Evolutionary conservation across 2,113 vertebrate species (phyloP).

Genomic region (Jacana jacana): DNA sequence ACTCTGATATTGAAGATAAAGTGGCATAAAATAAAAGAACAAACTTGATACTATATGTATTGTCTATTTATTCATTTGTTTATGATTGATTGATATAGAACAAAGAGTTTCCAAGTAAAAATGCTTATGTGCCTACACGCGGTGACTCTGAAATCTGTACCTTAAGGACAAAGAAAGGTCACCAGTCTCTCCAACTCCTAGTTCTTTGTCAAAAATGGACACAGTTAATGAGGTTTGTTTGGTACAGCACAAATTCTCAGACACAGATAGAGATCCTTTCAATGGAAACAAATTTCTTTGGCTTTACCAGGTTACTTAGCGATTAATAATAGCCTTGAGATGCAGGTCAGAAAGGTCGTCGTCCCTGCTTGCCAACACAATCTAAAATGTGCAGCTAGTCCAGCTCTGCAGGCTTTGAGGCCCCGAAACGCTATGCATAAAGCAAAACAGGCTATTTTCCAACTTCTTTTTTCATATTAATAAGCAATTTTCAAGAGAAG

Average conservation of each 20-base stretch:
- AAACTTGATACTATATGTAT: neutral
- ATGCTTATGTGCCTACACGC: constrained; percentile 54
- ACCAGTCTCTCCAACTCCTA: constrained; percentile 75
- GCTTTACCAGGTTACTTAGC: constrained; percentile 93
- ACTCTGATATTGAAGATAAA: neutral
- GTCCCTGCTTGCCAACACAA: constrained; percentile 67
- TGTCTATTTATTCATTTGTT: constrained; percentile 28
- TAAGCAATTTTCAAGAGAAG: constrained; percentile 87
- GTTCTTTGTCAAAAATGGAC: constrained; percentile 88
- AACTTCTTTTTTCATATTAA: constrained; percentile 87
- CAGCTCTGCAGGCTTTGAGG: constrained; percentile 34
- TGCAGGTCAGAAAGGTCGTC: constrained; percentile 86
- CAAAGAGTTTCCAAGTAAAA: constrained; percentile 55
- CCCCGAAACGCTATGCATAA: constrained; percentile 69
- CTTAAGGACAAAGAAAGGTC: constrained; percentile 86
- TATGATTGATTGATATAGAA: constrained; percentile 35
- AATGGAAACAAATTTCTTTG: constrained; percentile 98
- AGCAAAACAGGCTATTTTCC: constrained; percentile 76
- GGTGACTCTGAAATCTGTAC: constrained; percentile 72
- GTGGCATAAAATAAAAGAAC: constrained; percentile 16
- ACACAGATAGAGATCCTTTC: constrained; percentile 97
- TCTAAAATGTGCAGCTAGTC: constrained; percentile 70
- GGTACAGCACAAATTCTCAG: constrained; percentile 89
- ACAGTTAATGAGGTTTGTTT: constrained; percentile 96
- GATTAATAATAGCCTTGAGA: constrained; percentile 93